Percentiles rank a stretch among this genome's conserved stretches.
Conservation (phyloP, 1,140 invertebrate genomes). For the Arctopsyche grandis region DNA sequence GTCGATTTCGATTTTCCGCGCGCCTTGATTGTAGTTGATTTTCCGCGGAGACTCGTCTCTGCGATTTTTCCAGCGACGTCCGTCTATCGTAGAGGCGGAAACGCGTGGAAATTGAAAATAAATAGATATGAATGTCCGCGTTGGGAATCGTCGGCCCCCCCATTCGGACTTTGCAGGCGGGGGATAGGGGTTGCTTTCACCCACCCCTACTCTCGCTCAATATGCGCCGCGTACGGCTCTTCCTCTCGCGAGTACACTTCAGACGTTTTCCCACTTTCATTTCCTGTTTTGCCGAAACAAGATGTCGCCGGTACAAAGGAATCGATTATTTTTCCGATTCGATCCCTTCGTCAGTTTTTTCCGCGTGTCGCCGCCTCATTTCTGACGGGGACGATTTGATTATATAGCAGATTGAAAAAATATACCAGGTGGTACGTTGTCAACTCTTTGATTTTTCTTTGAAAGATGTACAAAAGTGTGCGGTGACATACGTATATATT, state of each 20-base stretch:
- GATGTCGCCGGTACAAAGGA: background rate
- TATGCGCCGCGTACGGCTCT: slow-evolving; percentile 34
- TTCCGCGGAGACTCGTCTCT: slow-evolving; percentile 5
- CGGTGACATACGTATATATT: no score
- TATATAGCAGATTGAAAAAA: no score
- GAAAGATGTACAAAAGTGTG: no score
- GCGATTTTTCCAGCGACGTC: background rate
- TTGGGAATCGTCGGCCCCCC: slow-evolving; percentile 30
- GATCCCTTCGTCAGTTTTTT: background rate
- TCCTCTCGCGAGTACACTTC: slow-evolving; percentile 1
- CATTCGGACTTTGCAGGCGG: background rate
- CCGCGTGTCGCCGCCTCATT: background rate
- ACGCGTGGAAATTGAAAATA: slow-evolving; percentile 46
- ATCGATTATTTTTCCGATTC: slow-evolving; percentile 18
- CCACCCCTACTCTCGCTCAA: slow-evolving; percentile 7
- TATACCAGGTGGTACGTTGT: no score
- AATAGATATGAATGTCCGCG: slow-evolving; percentile 48
- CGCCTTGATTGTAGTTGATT: slow-evolving; percentile 28
- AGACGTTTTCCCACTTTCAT: slow-evolving; percentile 26
- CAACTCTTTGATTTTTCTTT: no score
- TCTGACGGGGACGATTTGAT: background rate
- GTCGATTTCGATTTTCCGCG: background rate
- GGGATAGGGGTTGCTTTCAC: no score
- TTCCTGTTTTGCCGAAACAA: slow-evolving; percentile 23
- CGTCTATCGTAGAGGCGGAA: background rate